phyloP scores from a whole-genome alignment of 2,888 invertebrate species.

The Phyto melanocephala region DNA sequence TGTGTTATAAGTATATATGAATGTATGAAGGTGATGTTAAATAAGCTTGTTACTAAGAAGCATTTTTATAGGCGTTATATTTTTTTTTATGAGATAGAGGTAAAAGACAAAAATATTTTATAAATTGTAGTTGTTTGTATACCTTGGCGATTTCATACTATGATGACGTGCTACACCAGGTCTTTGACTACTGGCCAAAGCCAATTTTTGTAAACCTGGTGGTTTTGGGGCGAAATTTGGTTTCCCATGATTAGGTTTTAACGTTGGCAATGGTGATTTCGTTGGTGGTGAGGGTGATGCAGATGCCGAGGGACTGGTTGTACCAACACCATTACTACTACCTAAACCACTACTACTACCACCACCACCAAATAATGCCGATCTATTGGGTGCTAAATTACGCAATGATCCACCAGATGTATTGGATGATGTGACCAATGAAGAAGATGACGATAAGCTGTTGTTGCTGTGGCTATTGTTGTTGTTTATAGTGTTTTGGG shows the following conservation, averaged over 20 bases:
- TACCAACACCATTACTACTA: slow-evolving; percentile 44
- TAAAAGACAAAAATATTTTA: neutral
- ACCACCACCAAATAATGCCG: slow-evolving; percentile 74
- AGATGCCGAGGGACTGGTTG: slow-evolving; percentile 65
- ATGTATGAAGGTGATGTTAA: slow-evolving; percentile 3
- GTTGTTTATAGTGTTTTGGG: slow-evolving; percentile 64
- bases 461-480: slow-evolving; percentile 67
- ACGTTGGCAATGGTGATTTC: slow-evolving; percentile 65
- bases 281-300: slow-evolving; percentile 60
- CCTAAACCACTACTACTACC: slow-evolving; percentile 37
- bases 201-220: slow-evolving; percentile 80
- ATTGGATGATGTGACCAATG: slow-evolving; percentile 64
- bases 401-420: slow-evolving; percentile 67
- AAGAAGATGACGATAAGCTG: slow-evolving; percentile 59
- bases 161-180: slow-evolving; percentile 85
- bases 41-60: slow-evolving; percentile 37
- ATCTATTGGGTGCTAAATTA: slow-evolving; percentile 77
- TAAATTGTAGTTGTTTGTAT: slow-evolving; percentile 61
- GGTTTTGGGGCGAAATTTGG: slow-evolving; percentile 92
- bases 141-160: slow-evolving; percentile 91
- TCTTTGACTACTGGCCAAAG: slow-evolving; percentile 76
- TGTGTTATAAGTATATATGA: neutral
- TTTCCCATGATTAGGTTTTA: slow-evolving; percentile 84
- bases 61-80: slow-evolving; percentile 19
- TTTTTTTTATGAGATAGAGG: neutral